phyloP scores from a whole-genome alignment of 2,113 vertebrate species.

The Menura novaehollandiae region DNA sequence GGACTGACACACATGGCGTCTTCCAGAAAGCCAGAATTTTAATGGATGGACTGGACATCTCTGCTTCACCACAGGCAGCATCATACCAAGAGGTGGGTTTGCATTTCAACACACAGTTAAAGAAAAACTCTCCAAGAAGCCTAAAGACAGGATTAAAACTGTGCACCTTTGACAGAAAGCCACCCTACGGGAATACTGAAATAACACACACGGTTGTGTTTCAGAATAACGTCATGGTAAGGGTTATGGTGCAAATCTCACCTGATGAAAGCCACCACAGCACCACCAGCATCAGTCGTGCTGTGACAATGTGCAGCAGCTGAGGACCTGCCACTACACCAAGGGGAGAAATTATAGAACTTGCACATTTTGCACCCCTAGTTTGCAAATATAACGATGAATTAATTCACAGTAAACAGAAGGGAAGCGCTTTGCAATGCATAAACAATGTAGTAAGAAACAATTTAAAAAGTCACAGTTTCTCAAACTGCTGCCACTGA shows the following conservation, averaged over 20 bases:
- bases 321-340: not conserved
- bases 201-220: fast-evolving
- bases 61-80: not conserved
- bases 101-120: not conserved
- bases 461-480: conserved; percentile 59
- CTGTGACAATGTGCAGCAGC: not conserved
- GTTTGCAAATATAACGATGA: conserved; percentile 42
- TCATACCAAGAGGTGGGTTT: not conserved
- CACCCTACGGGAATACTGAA: not conserved
- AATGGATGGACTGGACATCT: not conserved
- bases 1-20: not conserved
- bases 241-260: not conserved
- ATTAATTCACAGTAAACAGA: conserved; percentile 71
- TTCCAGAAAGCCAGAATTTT: not conserved
- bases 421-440: conserved; percentile 29
- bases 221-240: not conserved
- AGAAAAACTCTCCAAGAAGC: not conserved
- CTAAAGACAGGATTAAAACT: not conserved
- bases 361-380: not conserved
- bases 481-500: conserved; percentile 53
- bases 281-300: not conserved
- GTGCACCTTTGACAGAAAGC: not conserved
- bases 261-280: not conserved
- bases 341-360: not conserved
- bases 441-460: conserved; percentile 63